Percentiles rank a stretch among this genome's conserved stretches.
Conservation (phyloP, 2,797 vertebrate genomes). For the Poecilia picta region DNA sequence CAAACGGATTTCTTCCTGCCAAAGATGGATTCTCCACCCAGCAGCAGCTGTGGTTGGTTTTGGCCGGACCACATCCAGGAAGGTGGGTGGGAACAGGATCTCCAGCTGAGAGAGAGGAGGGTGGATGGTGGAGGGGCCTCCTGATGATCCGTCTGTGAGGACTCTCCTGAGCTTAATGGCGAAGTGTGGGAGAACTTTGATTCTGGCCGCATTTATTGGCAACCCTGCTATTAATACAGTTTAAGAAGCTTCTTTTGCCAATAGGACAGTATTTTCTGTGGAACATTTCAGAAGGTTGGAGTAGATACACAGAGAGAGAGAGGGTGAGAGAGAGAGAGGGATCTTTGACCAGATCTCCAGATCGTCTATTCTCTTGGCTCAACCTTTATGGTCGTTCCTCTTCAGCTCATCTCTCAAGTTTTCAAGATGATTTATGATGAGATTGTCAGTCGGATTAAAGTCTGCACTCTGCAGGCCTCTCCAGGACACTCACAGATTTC, state of each 20-base stretch:
- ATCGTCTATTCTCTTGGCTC: neutral
- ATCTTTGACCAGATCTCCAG: neutral
- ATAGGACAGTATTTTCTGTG: neutral
- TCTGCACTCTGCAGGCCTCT: neutral
- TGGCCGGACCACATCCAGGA: constrained; percentile 70
- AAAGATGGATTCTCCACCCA: constrained; percentile 80
- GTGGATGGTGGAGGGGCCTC: constrained; percentile 26
- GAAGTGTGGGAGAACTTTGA: constrained; percentile 55
- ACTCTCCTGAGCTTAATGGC: constrained; percentile 40
- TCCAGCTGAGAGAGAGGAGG: constrained; percentile 37
- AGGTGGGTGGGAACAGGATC: constrained; percentile 73
- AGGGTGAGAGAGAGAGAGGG: no score
- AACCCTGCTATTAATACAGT: neutral
- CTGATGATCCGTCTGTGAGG: constrained; percentile 40
- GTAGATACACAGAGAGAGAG: neutral
- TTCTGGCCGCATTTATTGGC: constrained; percentile 6
- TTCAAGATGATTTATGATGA: neutral
- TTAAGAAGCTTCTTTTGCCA: neutral
- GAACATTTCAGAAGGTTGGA: neutral
- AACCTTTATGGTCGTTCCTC: neutral
- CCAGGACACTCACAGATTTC: neutral
- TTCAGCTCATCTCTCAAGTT: neutral
- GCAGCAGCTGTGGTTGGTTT: constrained; percentile 69
- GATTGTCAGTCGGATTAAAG: neutral
- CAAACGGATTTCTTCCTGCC: constrained; percentile 59